Evolutionary conservation across 2,113 vertebrate species (phyloP).

Genomic region (Etheostoma cragini): DNA sequence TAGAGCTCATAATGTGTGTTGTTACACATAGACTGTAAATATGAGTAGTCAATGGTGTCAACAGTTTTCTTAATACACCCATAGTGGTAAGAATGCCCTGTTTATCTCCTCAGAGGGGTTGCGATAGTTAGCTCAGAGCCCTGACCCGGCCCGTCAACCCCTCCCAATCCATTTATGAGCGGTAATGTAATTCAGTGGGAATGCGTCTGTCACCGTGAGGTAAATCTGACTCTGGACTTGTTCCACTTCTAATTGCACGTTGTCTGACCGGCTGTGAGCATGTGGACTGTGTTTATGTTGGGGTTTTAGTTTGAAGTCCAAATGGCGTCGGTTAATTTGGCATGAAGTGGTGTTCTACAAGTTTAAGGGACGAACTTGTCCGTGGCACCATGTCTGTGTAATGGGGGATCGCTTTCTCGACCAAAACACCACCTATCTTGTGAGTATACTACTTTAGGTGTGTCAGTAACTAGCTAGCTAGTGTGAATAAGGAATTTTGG

Average conservation of each 20-base stretch:
- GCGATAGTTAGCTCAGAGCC: background rate
- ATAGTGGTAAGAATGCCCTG: too few relatives aligned
- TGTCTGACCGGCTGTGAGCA: background rate
- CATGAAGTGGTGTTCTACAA: background rate
- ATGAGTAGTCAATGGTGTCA: too few relatives aligned
- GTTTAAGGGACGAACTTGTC: background rate
- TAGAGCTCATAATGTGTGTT: too few relatives aligned
- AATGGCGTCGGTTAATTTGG: background rate
- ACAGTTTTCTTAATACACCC: too few relatives aligned
- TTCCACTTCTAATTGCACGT: background rate
- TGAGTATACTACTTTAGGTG: conserved; percentile 78
- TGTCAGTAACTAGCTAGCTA: background rate
- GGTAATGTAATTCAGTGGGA: background rate
- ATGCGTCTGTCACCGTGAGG: background rate
- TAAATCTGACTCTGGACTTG: conserved; percentile 24
- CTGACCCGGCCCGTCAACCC: conserved; percentile 29
- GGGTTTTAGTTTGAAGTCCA: background rate
- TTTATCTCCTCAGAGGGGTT: background rate
- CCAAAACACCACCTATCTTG: conserved; percentile 81
- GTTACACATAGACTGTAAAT: too few relatives aligned
- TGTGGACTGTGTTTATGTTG: background rate
- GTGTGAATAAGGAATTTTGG: background rate
- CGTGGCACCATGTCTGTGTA: conserved; percentile 14
- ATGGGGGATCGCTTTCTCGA: conserved; percentile 83
- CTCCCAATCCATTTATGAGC: conserved; percentile 33